A percentile compares a stretch with the other conserved stretches of the same genome.
Evolutionary conservation across 2,113 vertebrate species (phyloP).

Genomic region (Menura novaehollandiae): DNA sequence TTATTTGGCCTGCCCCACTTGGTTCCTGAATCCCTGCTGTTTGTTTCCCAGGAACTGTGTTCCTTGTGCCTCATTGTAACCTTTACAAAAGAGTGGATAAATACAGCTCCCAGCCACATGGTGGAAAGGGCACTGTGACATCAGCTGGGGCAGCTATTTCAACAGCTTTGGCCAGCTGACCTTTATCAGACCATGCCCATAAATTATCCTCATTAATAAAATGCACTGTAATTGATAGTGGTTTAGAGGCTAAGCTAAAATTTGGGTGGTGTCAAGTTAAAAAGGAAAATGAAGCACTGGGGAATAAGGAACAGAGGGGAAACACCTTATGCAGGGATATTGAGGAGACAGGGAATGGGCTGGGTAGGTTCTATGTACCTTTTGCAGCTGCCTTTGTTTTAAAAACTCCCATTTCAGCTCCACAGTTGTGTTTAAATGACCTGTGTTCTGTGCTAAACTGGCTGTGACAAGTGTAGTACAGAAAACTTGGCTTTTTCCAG

Average conservation of each 20-base stretch:
- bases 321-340: neutral
- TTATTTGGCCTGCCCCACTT: neutral
- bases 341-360: neutral
- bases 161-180: neutral
- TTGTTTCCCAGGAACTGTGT: neutral
- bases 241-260: neutral
- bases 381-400: neutral
- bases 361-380: neutral
- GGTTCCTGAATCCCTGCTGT: neutral
- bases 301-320: neutral
- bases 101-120: rapidly evolving
- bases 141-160: neutral
- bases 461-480: neutral
- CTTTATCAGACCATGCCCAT: neutral
- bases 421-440: neutral
- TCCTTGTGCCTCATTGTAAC: neutral
- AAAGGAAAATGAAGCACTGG: neutral
- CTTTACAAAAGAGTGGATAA: neutral
- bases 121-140: neutral
- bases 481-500: neutral
- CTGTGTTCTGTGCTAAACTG: neutral
- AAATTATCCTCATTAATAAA: neutral
- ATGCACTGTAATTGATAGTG: neutral
- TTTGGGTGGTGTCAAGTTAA: neutral
- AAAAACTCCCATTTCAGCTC: neutral